Evolutionary conservation across 2,113 vertebrate genomes (phyloP).

Genomic region (Fregata magnificens): DNA sequence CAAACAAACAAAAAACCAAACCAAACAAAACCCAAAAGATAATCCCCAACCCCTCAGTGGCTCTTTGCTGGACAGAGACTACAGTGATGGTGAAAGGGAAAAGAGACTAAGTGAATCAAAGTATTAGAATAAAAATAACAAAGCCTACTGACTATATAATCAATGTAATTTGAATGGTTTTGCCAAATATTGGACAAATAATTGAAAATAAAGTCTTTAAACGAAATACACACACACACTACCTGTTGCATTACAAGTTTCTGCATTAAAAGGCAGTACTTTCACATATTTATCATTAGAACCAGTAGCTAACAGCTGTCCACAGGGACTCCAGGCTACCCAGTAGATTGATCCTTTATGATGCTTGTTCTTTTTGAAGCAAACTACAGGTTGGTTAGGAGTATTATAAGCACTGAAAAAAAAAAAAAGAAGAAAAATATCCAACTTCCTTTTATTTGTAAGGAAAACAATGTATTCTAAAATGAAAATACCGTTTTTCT

Average conservation of each 20-base stretch:
- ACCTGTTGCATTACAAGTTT: constrained; percentile 97
- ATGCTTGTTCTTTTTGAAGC: constrained; percentile 97
- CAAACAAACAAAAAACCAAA: neutral
- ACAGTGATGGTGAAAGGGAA: neutral
- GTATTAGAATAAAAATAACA: neutral
- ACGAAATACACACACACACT: neutral
- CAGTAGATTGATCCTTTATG: constrained; percentile 99
- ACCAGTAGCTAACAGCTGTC: constrained; percentile 93
- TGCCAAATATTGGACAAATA: neutral
- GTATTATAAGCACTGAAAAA: constrained; percentile 72
- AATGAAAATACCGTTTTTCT: neutral
- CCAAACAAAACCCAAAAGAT: neutral
- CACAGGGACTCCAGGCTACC: constrained; percentile 96
- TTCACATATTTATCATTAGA: constrained; percentile 99
- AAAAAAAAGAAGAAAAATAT: neutral
- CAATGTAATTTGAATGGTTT: neutral
- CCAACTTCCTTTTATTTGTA: neutral
- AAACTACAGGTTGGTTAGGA: constrained; percentile 86
- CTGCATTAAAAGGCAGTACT: constrained; percentile 93
- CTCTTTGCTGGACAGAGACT: neutral
- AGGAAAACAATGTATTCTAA: neutral
- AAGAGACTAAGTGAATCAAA: neutral
- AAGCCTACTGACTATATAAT: neutral
- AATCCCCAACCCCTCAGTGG: neutral
- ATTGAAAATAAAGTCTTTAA: neutral